A percentile compares a stretch with the other conserved stretches of the same genome.
Evolutionary conservation across 2,113 vertebrate genomes (phyloP).

Genomic region (Lophotis ruficrista): DNA sequence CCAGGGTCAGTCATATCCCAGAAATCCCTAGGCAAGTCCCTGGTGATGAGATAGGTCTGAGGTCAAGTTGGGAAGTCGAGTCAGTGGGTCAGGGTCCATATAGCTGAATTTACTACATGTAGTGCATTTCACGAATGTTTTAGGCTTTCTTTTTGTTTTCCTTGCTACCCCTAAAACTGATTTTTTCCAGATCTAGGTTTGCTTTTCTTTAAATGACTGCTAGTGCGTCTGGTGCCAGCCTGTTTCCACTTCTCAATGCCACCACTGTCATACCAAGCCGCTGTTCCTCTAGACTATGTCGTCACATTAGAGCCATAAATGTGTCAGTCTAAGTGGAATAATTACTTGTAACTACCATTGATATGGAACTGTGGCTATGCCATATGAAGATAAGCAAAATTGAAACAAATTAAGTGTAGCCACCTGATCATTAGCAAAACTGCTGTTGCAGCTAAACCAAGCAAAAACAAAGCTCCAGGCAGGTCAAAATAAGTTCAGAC

Average conservation of each 20-base stretch:
- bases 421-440: neutral
- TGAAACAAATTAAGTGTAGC: neutral
- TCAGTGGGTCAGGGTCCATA: neutral
- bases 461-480: neutral
- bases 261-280: neutral
- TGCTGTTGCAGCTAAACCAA: neutral
- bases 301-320: neutral
- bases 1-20: neutral
- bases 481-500: neutral
- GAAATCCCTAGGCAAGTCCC: too few species aligned
- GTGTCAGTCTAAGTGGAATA: neutral
- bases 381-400: neutral
- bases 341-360: neutral
- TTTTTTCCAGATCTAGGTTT: neutral
- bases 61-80: neutral
- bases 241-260: neutral
- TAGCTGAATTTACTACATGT: neutral
- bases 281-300: neutral
- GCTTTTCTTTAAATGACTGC: neutral
- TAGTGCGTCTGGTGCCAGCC: neutral
- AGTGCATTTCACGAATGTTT: neutral
- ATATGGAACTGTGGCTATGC: neutral
- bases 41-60: neutral
- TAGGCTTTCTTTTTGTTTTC: neutral
- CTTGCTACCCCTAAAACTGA: neutral